phyloP scores from a whole-genome alignment of 2,797 vertebrate genomes.

The Tarsius wallacei region DNA sequence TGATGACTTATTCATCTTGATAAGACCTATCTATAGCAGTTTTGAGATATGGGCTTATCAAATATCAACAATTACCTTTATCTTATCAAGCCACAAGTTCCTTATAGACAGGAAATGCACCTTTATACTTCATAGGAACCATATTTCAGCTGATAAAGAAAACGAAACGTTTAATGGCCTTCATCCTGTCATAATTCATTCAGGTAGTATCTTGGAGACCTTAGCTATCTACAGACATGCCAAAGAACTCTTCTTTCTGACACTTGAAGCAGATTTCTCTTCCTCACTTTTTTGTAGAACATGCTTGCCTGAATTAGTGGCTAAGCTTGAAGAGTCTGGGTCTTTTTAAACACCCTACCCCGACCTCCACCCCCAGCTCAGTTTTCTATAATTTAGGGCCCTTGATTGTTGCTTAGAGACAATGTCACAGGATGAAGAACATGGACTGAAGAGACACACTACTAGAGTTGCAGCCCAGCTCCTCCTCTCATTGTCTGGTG shows the following conservation, averaged over 20 bases:
- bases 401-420: constrained; percentile 14
- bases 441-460: background rate
- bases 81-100: constrained; percentile 42
- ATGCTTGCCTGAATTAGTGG: background rate
- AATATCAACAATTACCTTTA: constrained; percentile 60
- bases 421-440: background rate
- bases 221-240: background rate
- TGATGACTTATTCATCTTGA: background rate
- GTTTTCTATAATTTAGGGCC: background rate
- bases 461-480: background rate
- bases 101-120: constrained; percentile 39
- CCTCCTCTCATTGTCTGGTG: background rate
- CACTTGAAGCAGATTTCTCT: background rate
- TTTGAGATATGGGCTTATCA: constrained; percentile 52
- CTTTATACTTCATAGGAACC: constrained; percentile 36
- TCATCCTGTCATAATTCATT: constrained; percentile 9
- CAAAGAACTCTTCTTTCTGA: background rate
- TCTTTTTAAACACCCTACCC: constrained; percentile 2
- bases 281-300: background rate
- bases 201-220: background rate
- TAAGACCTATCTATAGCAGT: background rate
- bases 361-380: background rate
- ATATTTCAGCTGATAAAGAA: constrained; percentile 47
- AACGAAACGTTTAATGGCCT: background rate
- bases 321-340: background rate